Conservation (phyloP, 2,888 invertebrate species). For the Hoplodrina ambigua region DNA sequence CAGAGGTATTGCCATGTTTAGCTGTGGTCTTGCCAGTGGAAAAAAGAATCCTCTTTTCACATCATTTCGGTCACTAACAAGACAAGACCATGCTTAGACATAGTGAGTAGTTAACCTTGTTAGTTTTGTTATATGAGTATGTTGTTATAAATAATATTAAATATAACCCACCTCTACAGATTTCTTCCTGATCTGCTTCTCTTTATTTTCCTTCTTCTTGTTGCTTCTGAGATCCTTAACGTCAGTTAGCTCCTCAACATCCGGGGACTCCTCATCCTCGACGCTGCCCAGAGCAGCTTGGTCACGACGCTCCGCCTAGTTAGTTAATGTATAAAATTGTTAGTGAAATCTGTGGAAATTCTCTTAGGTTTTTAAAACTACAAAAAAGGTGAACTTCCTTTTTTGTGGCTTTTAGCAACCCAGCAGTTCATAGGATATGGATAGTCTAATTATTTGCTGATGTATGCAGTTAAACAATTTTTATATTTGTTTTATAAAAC, state of each 20-base stretch:
- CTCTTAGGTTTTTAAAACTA: constrained; percentile 40
- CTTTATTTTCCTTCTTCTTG: constrained; percentile 88
- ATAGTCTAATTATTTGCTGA: constrained; percentile 6
- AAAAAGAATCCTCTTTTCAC: neutral
- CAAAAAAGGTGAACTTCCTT: constrained; percentile 8
- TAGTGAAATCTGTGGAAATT: constrained; percentile 43
- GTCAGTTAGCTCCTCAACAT: constrained; percentile 81
- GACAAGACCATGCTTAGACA: neutral
- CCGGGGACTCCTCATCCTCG: constrained; percentile 74
- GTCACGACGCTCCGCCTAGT: constrained; percentile 82
- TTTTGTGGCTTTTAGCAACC: neutral
- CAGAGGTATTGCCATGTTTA: neutral
- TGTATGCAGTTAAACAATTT: neutral
- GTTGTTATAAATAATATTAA: neutral
- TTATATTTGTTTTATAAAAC: neutral
- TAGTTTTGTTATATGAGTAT: no score
- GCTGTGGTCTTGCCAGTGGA: neutral
- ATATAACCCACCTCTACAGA: constrained; percentile 74
- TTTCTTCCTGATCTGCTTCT: constrained; percentile 87
- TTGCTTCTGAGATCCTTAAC: constrained; percentile 88
- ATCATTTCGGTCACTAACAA: neutral
- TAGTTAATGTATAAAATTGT: constrained; percentile 46
- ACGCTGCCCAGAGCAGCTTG: constrained; percentile 74
- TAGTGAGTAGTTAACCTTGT: neutral
- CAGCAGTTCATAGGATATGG: neutral